phyloP scores from a whole-genome alignment of 2,797 vertebrate genomes.

The Chelon auratus region DNA sequence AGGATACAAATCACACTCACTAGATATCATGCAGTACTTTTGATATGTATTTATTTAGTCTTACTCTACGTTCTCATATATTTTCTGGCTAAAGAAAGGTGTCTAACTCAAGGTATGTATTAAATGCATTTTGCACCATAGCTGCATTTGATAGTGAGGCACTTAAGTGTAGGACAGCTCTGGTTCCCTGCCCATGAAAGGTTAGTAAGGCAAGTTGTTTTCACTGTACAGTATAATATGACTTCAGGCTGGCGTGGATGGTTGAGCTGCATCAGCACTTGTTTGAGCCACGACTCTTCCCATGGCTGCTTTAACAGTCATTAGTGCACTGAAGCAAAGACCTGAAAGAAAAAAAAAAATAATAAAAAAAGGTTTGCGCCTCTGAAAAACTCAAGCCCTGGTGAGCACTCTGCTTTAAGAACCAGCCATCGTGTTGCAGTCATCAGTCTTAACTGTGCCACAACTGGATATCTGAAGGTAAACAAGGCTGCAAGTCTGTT shows the following conservation, averaged over 20 bases:
- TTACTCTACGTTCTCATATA: background rate
- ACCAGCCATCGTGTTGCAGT: background rate
- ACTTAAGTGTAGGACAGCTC: background rate
- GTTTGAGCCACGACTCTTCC: conserved; percentile 1
- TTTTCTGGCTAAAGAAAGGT: background rate
- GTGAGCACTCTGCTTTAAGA: conserved; percentile 11
- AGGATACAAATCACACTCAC: background rate
- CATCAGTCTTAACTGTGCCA: background rate
- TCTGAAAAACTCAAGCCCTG: conserved; percentile 10
- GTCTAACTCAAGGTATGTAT: background rate
- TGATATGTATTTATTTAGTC: background rate
- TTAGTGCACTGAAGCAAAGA: conserved; percentile 2
- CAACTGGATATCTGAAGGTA: background rate
- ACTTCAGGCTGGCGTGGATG: background rate
- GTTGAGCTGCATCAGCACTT: background rate
- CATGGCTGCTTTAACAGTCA: conserved; percentile 2
- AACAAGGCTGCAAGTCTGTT: background rate
- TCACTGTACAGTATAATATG: background rate
- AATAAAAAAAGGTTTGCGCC: background rate
- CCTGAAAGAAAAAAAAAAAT: conserved; percentile 1
- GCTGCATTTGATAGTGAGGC: background rate
- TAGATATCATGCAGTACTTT: background rate
- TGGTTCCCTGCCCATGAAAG: background rate
- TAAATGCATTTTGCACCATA: background rate
- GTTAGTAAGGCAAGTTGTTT: conserved; percentile 12